These are phyloP conservation scores for Agelaius phoeniceus DNA, from an alignment of 2,113 vertebrate genomes.

Conservation along the genomic window DNA sequence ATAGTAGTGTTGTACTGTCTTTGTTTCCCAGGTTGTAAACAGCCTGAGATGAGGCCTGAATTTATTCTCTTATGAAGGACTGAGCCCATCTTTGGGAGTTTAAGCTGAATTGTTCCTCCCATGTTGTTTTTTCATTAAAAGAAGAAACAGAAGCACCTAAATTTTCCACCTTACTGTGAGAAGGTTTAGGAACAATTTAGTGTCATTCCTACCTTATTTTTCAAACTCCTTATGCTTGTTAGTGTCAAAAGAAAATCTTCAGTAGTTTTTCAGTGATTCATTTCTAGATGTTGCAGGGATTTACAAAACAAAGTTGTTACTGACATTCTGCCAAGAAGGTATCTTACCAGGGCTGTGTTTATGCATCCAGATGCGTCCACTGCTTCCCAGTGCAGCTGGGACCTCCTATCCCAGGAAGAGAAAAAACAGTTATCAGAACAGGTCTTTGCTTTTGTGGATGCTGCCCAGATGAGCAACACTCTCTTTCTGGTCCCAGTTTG, in stretches of 20 bases:
- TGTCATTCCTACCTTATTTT: background rate
- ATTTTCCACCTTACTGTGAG: background rate
- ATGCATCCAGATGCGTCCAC: background rate
- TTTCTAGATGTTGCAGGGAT: background rate
- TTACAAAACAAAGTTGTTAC: background rate
- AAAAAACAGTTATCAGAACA: background rate
- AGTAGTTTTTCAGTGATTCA: background rate
- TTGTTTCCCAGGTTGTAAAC: background rate
- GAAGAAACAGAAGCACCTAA: background rate
- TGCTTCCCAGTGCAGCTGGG: background rate
- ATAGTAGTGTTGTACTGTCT: background rate
- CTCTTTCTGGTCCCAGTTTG: background rate
- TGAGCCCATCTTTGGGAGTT: background rate
- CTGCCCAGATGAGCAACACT: background rate
- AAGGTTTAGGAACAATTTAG: background rate
- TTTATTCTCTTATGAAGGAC: background rate
- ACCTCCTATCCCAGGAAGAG: background rate
- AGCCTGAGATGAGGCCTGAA: background rate
- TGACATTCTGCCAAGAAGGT: background rate
- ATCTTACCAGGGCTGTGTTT: fast-evolving
- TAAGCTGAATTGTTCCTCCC: background rate
- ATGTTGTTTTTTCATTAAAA: background rate
- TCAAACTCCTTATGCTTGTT: background rate
- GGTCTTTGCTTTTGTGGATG: background rate
- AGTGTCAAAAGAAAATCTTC: background rate